Conservation (phyloP, 2,888 invertebrate genomes). For the Isoperla grammatica region DNA sequence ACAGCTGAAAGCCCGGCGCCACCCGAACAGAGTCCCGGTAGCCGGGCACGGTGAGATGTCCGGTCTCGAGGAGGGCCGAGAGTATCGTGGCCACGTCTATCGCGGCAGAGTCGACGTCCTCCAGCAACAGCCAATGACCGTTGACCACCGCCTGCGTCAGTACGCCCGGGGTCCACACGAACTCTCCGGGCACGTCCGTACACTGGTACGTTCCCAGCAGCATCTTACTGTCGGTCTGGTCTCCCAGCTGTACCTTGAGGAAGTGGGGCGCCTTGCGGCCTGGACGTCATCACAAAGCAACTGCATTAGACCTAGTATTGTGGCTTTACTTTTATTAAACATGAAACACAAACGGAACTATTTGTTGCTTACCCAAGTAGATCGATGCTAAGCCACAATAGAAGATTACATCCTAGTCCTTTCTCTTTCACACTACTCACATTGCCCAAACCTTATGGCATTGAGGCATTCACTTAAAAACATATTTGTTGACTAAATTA, state of each 20-base stretch:
- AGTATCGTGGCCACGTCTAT: conserved; percentile 88
- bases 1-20: conserved; percentile 83
- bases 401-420: no score
- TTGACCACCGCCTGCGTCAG: conserved; percentile 81
- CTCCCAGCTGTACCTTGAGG: conserved; percentile 88
- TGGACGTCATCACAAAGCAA: conserved; percentile 27
- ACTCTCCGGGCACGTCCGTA: conserved; percentile 95
- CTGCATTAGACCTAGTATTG: no score
- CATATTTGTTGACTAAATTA: no score
- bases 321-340: no score
- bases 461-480: no score
- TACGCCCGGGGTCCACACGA: conserved; percentile 94
- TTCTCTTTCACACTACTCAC: no score
- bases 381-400: no score
- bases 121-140: conserved; percentile 88
- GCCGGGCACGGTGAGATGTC: conserved; percentile 78
- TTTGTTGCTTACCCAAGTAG: no score
- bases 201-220: conserved; percentile 89
- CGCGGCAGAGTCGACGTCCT: conserved; percentile 93
- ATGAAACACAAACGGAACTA: no score
- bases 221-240: conserved; percentile 95
- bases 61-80: conserved; percentile 77
- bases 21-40: conserved; percentile 77
- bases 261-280: conserved; percentile 46
- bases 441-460: no score